These are phyloP conservation scores for Apeira syringaria DNA, from an alignment of 2,888 invertebrate genomes.

Conservation along the genomic window DNA sequence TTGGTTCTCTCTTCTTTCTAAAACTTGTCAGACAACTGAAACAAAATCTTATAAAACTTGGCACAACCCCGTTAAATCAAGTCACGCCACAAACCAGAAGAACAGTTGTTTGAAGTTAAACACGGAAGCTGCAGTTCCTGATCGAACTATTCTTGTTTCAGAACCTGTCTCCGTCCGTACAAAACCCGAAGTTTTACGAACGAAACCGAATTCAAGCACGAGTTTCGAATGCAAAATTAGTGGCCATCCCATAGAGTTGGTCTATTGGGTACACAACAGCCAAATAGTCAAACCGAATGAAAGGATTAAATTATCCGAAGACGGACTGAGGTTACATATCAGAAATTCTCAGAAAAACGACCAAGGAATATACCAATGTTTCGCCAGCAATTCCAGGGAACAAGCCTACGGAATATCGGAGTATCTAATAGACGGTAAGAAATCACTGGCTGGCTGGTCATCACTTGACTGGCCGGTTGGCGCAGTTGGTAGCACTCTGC, in stretches of 20 bases:
- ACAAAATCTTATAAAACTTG: slow-evolving; percentile 8
- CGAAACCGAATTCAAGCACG: slow-evolving; percentile 93
- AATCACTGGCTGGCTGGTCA: no score
- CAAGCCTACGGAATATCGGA: slow-evolving; percentile 93
- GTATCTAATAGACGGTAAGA: slow-evolving; percentile 90
- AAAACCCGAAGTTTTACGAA: slow-evolving; percentile 89
- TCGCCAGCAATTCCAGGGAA: slow-evolving; percentile 92
- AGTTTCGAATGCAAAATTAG: slow-evolving; percentile 94
- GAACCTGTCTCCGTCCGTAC: slow-evolving; percentile 92
- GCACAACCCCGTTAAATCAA: slow-evolving; percentile 8
- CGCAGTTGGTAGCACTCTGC: no score
- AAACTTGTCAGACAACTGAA: not conserved
- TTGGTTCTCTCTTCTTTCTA: no score
- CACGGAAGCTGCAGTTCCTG: slow-evolving; percentile 6
- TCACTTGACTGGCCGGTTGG: no score
- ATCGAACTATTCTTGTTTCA: slow-evolving; percentile 49
- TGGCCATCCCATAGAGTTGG: slow-evolving; percentile 92
- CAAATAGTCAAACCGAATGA: slow-evolving; percentile 84
- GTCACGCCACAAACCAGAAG: slow-evolving; percentile 3
- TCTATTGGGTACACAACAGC: slow-evolving; percentile 93
- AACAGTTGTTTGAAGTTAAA: slow-evolving; percentile 16
- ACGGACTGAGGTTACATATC: slow-evolving; percentile 81
- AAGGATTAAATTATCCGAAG: slow-evolving; percentile 80
- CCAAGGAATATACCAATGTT: slow-evolving; percentile 96
- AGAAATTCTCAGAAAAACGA: slow-evolving; percentile 90